Evolutionary conservation across 2,113 vertebrate genomes (phyloP), one percentile per base, ranked within the genome.

Genomic region (Bos indicus): DNA sequence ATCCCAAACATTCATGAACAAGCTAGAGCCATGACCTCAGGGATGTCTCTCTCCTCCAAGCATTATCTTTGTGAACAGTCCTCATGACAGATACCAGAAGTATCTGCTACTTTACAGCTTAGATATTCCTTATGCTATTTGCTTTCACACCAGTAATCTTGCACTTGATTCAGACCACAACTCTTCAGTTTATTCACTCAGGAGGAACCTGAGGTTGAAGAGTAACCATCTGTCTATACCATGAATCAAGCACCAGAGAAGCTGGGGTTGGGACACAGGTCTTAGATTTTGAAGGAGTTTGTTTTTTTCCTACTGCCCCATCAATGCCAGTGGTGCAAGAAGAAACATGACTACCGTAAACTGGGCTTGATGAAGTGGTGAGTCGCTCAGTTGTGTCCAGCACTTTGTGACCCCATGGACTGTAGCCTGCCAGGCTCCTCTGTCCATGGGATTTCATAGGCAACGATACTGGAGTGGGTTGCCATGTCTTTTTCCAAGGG

Each of bases 301-400:
- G 64, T 19, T 64, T 86, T 96, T 56, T 95, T 90, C 33, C 7
- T 71, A 21, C 16, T 26, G 26, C 15, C 11, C 5, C 40, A 10
- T 74, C 5, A 67, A 51, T 28, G 12, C 30, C 36, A 40, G 17
- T 10, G 3, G 17, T 43, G 28, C 2, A 8, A 60, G 30, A 94
- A 2, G 56, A n/a, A 33, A 59, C 16, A 7, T 59, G 13, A 57
- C 8, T 54, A 2, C 12, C 0, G 0, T 16, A 40, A 57, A 15
- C 52, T 64, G 54, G 15, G 23, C 9, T 77, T 52, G 23, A 48
- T 48, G 6, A 89, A 25, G 71, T 26, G 12, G 23, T 77, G 43
- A 77, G 23, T 25, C 2, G 2, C 40, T 43, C 71, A 77, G 6
- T 26, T 77, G 40, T 43, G 71, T 77, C 23, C 71, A 77, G 14